Base-by-base conservation (phyloP, 1,140 invertebrate genomes). In the Zophobas atratus region DNA sequence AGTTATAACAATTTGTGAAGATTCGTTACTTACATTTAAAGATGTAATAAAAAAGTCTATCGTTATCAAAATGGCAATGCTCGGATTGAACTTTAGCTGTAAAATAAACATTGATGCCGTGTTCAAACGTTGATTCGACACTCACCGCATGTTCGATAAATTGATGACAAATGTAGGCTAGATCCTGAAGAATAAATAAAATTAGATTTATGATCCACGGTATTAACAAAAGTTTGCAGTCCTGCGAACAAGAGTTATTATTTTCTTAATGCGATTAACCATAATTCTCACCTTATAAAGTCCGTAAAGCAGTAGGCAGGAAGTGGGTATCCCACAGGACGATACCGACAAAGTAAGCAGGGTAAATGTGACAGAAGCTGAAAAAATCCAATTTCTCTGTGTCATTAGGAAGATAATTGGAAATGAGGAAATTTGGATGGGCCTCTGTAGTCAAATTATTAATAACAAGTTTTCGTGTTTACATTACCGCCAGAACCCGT, bases 21-120 rank as follows among this genome's bases (percentile, higher is more conserved):
- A 32, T 8, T 49, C 6, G 20, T 20, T 87, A 92, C 91, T 92
- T 85, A 93, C 91, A 80, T 92, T 92, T 78, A 92, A 84, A 46
- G 89, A 87, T 51, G 90, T 87, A 57, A 92, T 87, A 85, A 92
- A 92, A 84, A 92, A 92, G 82, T 92, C 90, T 80, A 92, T 75
- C 1, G 91, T 92, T 81, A 92, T 90, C 39, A 92, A 83, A 81
- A 92, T 91, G 1, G 90, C 90, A 20, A 88, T 91, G 41, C 89
- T 87, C 1, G 92, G 91, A 79, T 90, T 90, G 83, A 92, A 90
- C 76, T 87, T 85, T 34, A 89, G 82, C 91, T 92, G 88, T 78
- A 91, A 91, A 77, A 88, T 81, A 87, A 77, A 79, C 79, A 63
- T 0, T 39, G 6, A 33, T 20, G 20, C 20, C 20, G 20, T 20